A percentile compares a stretch with the other conserved stretches of the same genome.
phyloP scores from a whole-genome alignment of 2,888 invertebrate genomes.

The Penaeus monodon region DNA sequence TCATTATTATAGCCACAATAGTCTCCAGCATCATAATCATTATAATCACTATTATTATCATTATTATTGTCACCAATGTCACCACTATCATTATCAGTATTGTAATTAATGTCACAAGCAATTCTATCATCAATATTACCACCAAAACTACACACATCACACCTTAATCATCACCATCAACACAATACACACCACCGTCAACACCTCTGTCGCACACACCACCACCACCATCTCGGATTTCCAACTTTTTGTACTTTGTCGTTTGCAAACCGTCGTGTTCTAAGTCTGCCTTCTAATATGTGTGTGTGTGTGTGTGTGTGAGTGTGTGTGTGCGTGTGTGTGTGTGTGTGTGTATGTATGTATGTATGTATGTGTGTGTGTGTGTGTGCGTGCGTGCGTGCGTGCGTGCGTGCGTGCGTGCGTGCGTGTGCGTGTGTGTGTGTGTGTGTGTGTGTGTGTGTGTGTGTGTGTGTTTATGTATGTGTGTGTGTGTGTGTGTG shows the following conservation, averaged over 20 bases:
- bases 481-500: no score
- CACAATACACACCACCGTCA: not conserved
- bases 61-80: not conserved
- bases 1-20: not conserved
- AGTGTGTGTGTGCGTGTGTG: not conserved
- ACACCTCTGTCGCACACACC: not conserved
- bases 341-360: not conserved
- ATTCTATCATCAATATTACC: not conserved
- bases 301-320: no score
- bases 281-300: no score
- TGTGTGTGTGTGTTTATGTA: no score
- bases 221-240: not conserved
- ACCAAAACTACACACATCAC: not conserved
- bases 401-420: not conserved
- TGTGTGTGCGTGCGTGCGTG: not conserved
- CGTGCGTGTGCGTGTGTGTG: not conserved
- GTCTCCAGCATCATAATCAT: not conserved
- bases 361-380: not conserved
- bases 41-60: not conserved
- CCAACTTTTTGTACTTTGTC: not conserved
- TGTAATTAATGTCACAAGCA: not conserved
- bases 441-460: no score
- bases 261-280: not conserved
- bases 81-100: conserved; percentile 8
- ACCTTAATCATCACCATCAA: not conserved